Evolutionary conservation across 2,797 vertebrate genomes (phyloP).

Genomic region (Mergus octosetaceus): DNA sequence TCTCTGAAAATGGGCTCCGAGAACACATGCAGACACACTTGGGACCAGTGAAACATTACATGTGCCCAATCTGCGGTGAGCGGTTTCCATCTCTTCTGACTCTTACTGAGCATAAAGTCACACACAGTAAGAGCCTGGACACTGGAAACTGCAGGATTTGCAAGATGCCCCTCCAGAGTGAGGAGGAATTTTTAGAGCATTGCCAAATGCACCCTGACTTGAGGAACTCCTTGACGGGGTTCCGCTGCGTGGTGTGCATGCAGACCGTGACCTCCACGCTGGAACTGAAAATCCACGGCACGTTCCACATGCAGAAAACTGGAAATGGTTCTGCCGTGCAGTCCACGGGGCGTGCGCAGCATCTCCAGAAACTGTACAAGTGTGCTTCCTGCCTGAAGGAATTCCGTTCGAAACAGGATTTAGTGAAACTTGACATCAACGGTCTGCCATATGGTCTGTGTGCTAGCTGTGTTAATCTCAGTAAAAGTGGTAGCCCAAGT

Average conservation of each 20-base stretch:
- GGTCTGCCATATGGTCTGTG: conserved; percentile 97
- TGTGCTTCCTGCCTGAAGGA: conserved; percentile 98
- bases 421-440: conserved; percentile 97
- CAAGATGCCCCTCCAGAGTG: conserved; percentile 96
- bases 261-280: conserved; percentile 98
- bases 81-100: conserved; percentile 98
- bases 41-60: conserved; percentile 98
- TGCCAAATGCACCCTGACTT: conserved; percentile 99
- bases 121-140: conserved; percentile 98
- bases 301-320: conserved; percentile 99
- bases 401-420: conserved; percentile 94
- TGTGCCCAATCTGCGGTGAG: conserved; percentile 99
- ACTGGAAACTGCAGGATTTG: conserved; percentile 99
- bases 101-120: conserved; percentile 99
- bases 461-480: conserved; percentile 89
- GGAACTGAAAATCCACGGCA: conserved; percentile 99
- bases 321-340: conserved; percentile 84
- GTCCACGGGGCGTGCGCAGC: conserved; percentile 79
- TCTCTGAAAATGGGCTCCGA: conserved; percentile 95
- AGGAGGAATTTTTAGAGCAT: conserved; percentile 99
- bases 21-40: conserved; percentile 99
- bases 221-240: conserved; percentile 97
- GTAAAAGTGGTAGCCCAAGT: conserved; percentile 89
- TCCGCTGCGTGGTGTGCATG: conserved; percentile 99
- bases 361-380: conserved; percentile 89